Evolutionary conservation across 2,797 vertebrate species (phyloP), one percentile per base, ranked within the genome.

Genomic region (Schizopygopsis malacanthus): DNA sequence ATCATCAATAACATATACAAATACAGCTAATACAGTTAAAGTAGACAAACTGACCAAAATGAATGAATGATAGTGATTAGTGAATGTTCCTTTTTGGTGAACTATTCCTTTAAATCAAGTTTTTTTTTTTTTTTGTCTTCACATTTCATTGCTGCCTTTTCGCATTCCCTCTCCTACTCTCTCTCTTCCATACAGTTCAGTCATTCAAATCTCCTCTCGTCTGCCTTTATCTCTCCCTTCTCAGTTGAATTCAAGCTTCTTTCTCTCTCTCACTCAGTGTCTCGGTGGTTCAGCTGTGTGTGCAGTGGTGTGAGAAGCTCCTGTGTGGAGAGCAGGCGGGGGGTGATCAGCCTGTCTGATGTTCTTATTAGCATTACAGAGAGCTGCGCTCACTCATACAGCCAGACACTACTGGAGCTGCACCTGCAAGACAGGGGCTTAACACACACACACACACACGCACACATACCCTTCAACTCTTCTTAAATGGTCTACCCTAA

Each of bases 331-430:
- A 47, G 25, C 54, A 56, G 28, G 73, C 61, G n/a, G 61, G 47
- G 70, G 78, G 63, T 81, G 47, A 86, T 82, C 84, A 83, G 63
- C 52, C 83, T 82, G 86, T 81, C 82, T 79, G 91, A 91, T 89
- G 87, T 76, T 83, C 86, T 83, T 81, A 87, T 85, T 89, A 84
- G 77, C 78, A 77, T 86, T 20, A 79, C 82, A 79, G 67, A 75
- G 81, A 79, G 81, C 79, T 65, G 70, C 47, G 8, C 61, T 54
- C 59, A 78, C 83, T 41, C 52, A 82, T n/a, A 85, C 80, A 79
- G 47, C 73, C 78, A 81, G 65, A 78, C 76, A 79, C 85, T 86
- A 59, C 80, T 65, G 50, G 59, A 86, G 81, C 72, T 73, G 81
- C 77, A 84, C 81, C 80, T 87, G 82, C 59, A 76, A 25, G 65